Base-by-base conservation (phyloP, 2,888 invertebrate genomes). In the Tetragonisca angustula region DNA sequence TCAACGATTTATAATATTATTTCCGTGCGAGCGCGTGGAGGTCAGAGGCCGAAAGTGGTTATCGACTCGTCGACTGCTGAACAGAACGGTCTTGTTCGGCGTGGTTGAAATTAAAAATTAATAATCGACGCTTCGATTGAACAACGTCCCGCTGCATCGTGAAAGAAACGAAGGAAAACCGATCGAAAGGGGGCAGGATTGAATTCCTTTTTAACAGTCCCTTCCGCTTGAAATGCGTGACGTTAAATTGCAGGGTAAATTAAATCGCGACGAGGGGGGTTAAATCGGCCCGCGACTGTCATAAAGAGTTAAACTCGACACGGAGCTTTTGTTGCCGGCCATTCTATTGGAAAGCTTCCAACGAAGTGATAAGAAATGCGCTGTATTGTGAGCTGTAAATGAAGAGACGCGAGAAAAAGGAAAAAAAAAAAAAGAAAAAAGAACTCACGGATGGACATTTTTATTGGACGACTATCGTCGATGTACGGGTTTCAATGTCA, bases 21-120 rank as follows among this genome's bases (percentile, higher is more conserved):
- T 15, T 49, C 4, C 4, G 67, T 24, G 24, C 24, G 9, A 24
- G 9, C 17, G 67, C 24, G n/a, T 49, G 43, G 49, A n/a, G 67
- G 49, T 24, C 49, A 11, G 17, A 24, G 49, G 49, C 49, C n/a
- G 43, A 24, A 49, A 49, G 9, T 15, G 19, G 24, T n/a, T 65
- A 67, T 67, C 67, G 49, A 19, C 67, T 17, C 0, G 43, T 43
- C 43, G 43, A 43, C 11, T 49, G 6, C 43, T 49, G 19, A 4
- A n/a, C 67, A 24, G 49, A 49, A 67, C 4, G 43, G 24, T 67
- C 21, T 24, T 67, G 15, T 27, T 52, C 68, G 68, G 21, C 27
- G 9, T 68, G 68, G 6, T 52, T 69, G 6, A 19, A 50, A 69
- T 69, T 52, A 52, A 69, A 69, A 69, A 69, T 69, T 69, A 52